Percentiles rank a stretch among this genome's conserved stretches.
Conservation (phyloP, 2,113 vertebrate genomes). For the Albula glossodonta region DNA sequence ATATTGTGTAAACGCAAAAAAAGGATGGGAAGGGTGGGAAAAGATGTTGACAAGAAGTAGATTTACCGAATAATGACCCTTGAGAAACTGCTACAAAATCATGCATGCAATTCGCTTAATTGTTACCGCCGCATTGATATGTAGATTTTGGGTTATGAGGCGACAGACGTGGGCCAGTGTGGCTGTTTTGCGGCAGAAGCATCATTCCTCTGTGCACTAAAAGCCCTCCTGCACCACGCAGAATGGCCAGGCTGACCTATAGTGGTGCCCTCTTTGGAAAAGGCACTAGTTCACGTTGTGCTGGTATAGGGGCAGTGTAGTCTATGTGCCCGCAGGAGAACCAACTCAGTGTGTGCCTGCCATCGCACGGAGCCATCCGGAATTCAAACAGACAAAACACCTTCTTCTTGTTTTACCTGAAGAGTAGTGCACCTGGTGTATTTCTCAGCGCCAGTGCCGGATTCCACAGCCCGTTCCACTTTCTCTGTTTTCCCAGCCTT, state of each 20-base stretch:
- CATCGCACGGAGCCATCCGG: neutral
- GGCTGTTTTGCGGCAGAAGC: neutral
- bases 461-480: neutral
- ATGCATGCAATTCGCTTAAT: neutral
- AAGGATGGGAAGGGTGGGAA: neutral
- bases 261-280: neutral
- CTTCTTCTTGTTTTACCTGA: neutral
- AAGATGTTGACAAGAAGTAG: neutral
- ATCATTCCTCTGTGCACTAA: neutral
- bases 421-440: neutral
- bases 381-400: neutral
- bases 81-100: neutral
- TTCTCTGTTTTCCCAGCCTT: too few relatives aligned
- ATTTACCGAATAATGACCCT: neutral
- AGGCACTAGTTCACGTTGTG: fast-evolving
- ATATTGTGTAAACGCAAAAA: neutral
- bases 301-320: neutral
- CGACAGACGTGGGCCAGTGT: neutral
- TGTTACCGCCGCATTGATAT: conserved; percentile 1
- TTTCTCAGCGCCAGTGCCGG: neutral
- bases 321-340: fast-evolving
- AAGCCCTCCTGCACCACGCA: too few relatives aligned
- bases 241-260: neutral
- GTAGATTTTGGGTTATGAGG: neutral
- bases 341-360: neutral